phyloP scores from a whole-genome alignment of 2,113 vertebrate genomes.

The Dryoscopus gambensis region DNA sequence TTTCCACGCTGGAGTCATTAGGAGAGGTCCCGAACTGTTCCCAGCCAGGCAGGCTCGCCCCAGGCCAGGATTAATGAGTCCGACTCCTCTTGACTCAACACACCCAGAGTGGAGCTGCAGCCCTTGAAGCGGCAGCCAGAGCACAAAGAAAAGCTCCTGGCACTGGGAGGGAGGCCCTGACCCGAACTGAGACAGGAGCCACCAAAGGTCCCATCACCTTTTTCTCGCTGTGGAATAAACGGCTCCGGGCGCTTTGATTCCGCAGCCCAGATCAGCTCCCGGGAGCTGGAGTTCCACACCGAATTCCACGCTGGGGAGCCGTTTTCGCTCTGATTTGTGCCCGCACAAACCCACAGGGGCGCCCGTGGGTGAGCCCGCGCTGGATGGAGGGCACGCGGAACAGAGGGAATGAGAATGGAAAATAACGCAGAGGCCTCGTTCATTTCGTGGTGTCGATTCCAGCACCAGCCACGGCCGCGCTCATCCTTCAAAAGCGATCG shows the following conservation, averaged over 20 bases:
- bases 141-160: neutral
- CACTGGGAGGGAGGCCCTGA: neutral
- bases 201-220: neutral
- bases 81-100: neutral
- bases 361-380: fast-evolving
- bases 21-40: neutral
- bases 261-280: fast-evolving
- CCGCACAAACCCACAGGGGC: fast-evolving
- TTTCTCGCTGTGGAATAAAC: neutral
- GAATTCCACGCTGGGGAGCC: fast-evolving
- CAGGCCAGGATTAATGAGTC: neutral
- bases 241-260: fast-evolving
- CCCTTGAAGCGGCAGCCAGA: fast-evolving
- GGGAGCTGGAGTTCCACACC: neutral
- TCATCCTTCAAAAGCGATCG: neutral
- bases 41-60: neutral
- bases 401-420: neutral
- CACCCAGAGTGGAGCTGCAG: neutral
- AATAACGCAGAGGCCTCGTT: neutral
- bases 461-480: neutral
- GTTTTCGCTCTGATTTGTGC: fast-evolving
- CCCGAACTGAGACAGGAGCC: fast-evolving
- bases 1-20: neutral
- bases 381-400: fast-evolving
- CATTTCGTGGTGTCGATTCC: fast-evolving